phyloP scores from a whole-genome alignment of 2,113 vertebrate genomes.

The Triplophysa tibetana region DNA sequence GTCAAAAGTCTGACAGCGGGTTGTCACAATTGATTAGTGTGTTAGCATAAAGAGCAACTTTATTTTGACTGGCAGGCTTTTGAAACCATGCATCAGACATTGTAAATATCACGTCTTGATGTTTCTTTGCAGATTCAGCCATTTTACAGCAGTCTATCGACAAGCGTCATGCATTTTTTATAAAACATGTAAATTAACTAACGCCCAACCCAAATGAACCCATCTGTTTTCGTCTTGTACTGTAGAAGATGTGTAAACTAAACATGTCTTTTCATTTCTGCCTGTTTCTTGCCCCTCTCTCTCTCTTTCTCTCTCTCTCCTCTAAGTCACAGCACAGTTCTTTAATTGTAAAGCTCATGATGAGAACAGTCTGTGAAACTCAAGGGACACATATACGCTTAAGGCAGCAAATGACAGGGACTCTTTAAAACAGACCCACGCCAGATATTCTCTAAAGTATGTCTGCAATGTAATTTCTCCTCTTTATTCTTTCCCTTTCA shows the following conservation, averaged over 20 bases:
- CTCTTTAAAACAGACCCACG: slow-evolving; percentile 14
- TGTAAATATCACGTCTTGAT: slow-evolving; percentile 16
- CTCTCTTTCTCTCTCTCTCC: slow-evolving; percentile 19
- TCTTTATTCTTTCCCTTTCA: slow-evolving; percentile 30
- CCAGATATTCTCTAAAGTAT: background rate
- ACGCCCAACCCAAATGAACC: background rate
- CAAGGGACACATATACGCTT: slow-evolving; percentile 28
- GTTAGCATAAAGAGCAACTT: slow-evolving; percentile 9
- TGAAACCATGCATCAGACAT: slow-evolving; percentile 13
- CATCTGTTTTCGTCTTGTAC: slow-evolving; percentile 1
- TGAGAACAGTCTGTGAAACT: slow-evolving; percentile 20
- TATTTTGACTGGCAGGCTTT: slow-evolving; percentile 1
- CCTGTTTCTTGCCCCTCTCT: slow-evolving; percentile 5
- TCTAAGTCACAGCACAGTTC: background rate
- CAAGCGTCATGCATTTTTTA: slow-evolving; percentile 23
- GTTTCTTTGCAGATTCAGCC: background rate
- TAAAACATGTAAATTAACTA: slow-evolving; percentile 16
- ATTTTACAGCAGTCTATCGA: slow-evolving; percentile 7
- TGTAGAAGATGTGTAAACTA: slow-evolving; percentile 22
- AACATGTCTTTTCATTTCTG: slow-evolving; percentile 10
- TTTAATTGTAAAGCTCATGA: slow-evolving; percentile 32
- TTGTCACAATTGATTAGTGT: background rate
- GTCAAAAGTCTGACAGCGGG: background rate
- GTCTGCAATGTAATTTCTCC: slow-evolving; percentile 28
- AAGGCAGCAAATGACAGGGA: slow-evolving; percentile 31